Percentiles rank a stretch among this genome's conserved stretches.
phyloP scores from a whole-genome alignment of 2,797 vertebrate genomes.

The Moxostoma hubbsi region DNA sequence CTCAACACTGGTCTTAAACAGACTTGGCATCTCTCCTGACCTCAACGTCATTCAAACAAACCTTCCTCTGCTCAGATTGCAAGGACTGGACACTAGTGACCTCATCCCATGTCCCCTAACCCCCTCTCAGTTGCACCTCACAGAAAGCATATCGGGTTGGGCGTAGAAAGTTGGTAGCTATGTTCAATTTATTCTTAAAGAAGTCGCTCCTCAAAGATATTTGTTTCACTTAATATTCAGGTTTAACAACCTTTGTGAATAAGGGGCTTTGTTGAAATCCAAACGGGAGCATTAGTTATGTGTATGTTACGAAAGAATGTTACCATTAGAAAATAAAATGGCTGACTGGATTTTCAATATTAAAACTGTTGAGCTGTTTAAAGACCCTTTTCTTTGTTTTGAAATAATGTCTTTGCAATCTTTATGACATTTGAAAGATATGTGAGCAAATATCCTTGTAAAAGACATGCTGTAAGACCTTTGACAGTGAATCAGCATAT shows the following conservation, averaged over 20 bases:
- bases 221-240: slow-evolving; percentile 49
- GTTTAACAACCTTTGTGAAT: slow-evolving; percentile 62
- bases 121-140: slow-evolving; percentile 29
- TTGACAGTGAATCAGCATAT: neutral
- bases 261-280: slow-evolving; percentile 54
- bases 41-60: slow-evolving; percentile 66
- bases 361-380: slow-evolving; percentile 16
- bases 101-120: slow-evolving; percentile 42
- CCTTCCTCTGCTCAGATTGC: slow-evolving; percentile 58
- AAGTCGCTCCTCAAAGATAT: slow-evolving; percentile 60
- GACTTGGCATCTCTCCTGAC: slow-evolving; percentile 57
- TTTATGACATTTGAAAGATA: neutral
- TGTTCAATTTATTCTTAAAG: slow-evolving; percentile 27
- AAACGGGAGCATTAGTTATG: slow-evolving; percentile 38
- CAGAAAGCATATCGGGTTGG: slow-evolving; percentile 35
- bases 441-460: neutral
- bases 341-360: slow-evolving; percentile 35
- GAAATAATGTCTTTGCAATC: neutral
- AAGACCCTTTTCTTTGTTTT: neutral
- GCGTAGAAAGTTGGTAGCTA: slow-evolving; percentile 52
- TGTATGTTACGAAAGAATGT: slow-evolving; percentile 34
- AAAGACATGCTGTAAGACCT: neutral
- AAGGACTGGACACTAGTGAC: slow-evolving; percentile 68
- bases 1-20: slow-evolving; percentile 81
- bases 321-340: slow-evolving; percentile 29